A percentile compares a stretch with the other conserved stretches of the same genome.
phyloP scores from a whole-genome alignment of 1,140 invertebrate genomes.

The Cherax quadricarinatus region DNA sequence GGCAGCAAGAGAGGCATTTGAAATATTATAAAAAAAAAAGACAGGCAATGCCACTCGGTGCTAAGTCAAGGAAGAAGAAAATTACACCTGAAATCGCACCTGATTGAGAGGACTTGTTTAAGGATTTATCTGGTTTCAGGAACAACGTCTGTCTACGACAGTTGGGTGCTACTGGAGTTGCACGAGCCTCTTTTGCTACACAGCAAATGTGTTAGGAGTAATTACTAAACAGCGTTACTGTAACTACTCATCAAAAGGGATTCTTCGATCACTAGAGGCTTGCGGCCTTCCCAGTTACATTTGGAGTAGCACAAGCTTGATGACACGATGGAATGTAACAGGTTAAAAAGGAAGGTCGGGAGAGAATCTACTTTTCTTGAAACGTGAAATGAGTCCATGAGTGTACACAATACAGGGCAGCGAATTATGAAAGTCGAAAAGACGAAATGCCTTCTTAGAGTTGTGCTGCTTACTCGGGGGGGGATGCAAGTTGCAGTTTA shows the following conservation, averaged over 20 bases:
- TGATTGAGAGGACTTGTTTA: too few relatives aligned
- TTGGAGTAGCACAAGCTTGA: slow-evolving; percentile 13
- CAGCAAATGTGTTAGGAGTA: too few relatives aligned
- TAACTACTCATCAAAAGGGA: too few relatives aligned
- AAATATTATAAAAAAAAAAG: slow-evolving; percentile 22
- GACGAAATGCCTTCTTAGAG: not conserved
- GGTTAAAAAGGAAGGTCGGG: not conserved
- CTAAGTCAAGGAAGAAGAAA: not conserved
- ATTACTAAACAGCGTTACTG: too few relatives aligned
- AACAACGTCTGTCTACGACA: too few relatives aligned
- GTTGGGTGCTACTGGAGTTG: not conserved
- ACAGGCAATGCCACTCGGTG: not conserved
- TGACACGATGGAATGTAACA: not conserved
- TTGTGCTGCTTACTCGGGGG: not conserved
- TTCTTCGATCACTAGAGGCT: not conserved
- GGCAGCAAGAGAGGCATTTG: not conserved
- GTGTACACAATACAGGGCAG: not conserved
- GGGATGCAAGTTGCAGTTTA: not conserved
- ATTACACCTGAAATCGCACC: too few relatives aligned
- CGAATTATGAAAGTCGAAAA: slow-evolving; percentile 26
- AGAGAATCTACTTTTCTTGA: not conserved
- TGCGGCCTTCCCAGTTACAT: slow-evolving; percentile 21
- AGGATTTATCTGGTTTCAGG: too few relatives aligned
- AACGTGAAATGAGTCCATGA: not conserved
- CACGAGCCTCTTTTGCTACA: too few relatives aligned